Base-by-base conservation (phyloP, 2,797 vertebrate species). In the Pseudomugil gertrudae region DNA sequence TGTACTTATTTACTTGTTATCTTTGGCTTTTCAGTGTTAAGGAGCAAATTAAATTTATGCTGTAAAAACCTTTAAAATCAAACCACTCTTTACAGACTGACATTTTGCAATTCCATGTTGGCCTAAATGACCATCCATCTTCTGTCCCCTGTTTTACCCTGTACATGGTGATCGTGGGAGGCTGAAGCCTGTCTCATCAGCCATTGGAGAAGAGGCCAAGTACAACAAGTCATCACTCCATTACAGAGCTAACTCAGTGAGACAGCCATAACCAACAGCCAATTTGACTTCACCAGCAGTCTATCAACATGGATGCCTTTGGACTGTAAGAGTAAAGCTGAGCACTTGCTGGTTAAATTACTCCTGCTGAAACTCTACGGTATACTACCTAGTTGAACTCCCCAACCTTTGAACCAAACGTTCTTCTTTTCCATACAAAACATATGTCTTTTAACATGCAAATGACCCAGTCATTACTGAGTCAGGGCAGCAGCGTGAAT, bases 401-500 rank as follows among this genome's bases (percentile, higher is more conserved):
- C 1, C 36, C 36, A 38, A 38, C 24, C 27, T 36, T 26, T 36
- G 21, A 23, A 4, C 26, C 17, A 52, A 52, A 59, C n/a, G 30
- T 59, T 14, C 29, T 11, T 2, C n/a, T 36, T 36, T 14, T 59
- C 52, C 56, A n/a, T 29, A 58, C 23, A 47, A 29, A 11, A 13
- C n/a, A 6, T 27, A n/a, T 54, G 19, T 38, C 0, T 50, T 69
- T 27, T 56, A 15, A 48, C 38, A 19, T 54, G 26, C 24, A 63
- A 57, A 48, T 36, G 13, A 50, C 58, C 24, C 21, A 17, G 38
- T 55, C 7, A 33, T 33, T 59, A 19, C 32, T 27, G n/a, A 63
- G 52, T 51, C 47, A 11, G 30, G n/a, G 0, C 29, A 45, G 48
- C 19, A 0, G 4, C 15, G 36, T 19, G 0, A 47, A 36, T 57